Evolutionary conservation across 1,140 invertebrate species (phyloP), one percentile per base, ranked within the genome.

Genomic region (Listronotus bonariensis): DNA sequence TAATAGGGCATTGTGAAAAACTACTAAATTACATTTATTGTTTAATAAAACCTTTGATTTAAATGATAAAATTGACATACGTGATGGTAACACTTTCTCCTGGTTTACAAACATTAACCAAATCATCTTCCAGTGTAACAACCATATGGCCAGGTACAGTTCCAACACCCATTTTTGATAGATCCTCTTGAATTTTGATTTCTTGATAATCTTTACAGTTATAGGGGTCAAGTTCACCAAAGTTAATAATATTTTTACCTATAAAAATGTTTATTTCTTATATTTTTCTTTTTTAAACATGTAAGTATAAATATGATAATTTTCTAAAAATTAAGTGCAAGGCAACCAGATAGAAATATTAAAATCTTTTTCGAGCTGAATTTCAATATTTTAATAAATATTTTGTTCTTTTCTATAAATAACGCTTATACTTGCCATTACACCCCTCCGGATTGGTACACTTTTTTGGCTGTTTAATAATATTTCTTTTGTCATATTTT

Each of bases 191-290:
- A 73, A 92, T 84, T 82, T 93, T 94, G 15, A 96, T 87, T 84
- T 96, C 93, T 81, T 96, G 93, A 80, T 92, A 95, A 82, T 96
- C 93, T 68, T 87, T 87, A 75, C 87, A 93, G 74, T 89, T 85
- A 56, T 85, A 80, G 68, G 86, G 83, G 49, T 86, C 81, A 41
- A 87, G 76, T 18, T 81, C 74, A 60, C 84, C 82, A 31, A 82
- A 75, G 61, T 75, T 79, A 70, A 77, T 82, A 73, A 84, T 82
- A 55, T 78, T 84, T 12, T 60, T 60, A 40, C 64, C 64, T 65
- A 34, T n/a, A 48, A 64, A 31, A 26, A 31, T 1, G 4, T 11
- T 26, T 26, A 26, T 26, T 26, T 26, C 5, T 3, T 26, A 26
- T 26, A 26, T 26, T 26, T 26, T 26, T 26, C 20, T 26, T 26